These are phyloP conservation scores for Chrosomus eos DNA, from an alignment of 2,797 vertebrate species.

Conservation along the genomic window DNA sequence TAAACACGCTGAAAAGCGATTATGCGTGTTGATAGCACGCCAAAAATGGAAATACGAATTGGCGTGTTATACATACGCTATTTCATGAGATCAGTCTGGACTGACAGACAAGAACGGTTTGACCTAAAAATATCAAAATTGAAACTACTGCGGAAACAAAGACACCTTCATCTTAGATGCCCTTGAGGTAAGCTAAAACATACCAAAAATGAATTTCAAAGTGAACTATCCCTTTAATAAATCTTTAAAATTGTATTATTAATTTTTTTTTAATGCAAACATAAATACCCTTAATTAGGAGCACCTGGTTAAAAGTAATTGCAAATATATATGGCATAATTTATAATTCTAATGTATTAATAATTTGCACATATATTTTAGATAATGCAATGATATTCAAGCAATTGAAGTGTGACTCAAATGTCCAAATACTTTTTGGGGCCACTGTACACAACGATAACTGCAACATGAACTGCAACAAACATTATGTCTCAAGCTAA, in stretches of 20 bases:
- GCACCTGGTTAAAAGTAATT: not conserved
- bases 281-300: not conserved
- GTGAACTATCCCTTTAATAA: no score
- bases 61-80: no score
- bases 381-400: not conserved
- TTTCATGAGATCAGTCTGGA: no score
- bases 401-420: not conserved
- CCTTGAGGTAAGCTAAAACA: no score
- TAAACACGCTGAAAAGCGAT: no score
- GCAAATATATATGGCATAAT: not conserved
- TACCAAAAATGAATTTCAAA: no score
- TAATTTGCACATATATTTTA: not conserved
- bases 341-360: not conserved
- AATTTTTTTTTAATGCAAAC: not conserved
- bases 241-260: not conserved
- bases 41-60: no score
- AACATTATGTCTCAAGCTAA: constrained; percentile 3
- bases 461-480: constrained; percentile 13
- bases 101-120: no score
- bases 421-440: not conserved
- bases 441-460: not conserved
- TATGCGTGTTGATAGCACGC: no score
- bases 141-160: no score
- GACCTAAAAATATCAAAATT: no score
- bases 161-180: no score